Base-by-base conservation (phyloP, 1,140 invertebrate genomes). In the Micrasema longulum region DNA sequence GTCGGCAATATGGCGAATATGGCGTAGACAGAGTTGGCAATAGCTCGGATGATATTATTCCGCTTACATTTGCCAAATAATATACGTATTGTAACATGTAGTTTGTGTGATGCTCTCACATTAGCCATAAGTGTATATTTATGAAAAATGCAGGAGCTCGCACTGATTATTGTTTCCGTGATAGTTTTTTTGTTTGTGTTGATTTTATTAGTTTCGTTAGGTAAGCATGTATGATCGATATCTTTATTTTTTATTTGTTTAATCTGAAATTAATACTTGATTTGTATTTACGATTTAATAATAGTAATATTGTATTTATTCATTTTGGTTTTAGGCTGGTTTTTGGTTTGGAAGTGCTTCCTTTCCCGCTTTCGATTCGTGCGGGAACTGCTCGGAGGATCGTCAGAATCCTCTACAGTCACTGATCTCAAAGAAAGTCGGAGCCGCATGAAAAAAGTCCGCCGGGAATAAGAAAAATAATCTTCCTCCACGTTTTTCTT, bases 301-400 rank as follows among this genome's bases (percentile, higher is more conserved):
- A n/a, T n/a, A n/a, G n/a, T 14, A 6, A 2, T 48, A 18, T 48
- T 48, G 0, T 48, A 48, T 1, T 48, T 9, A 48, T 48, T 48
- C 11, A 31, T 26, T 12, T 31, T 62, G 23, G 41, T 79, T 79
- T 9, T 83, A 96, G 95, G 94, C 78, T 96, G 95, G 95, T 96
- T 91, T 80, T 87, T 95, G 68, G 92, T 96, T 62, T 97, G 94
- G 94, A 95, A 93, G 81, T 89, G 93, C 48, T 95, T 96, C 81
- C 84, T 96, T 31, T 94, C 93, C 10, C 88, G 92, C 76, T 96
- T 97, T 81, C 89, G 91, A 67, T 92, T 96, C 81, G 92, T 96
- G 0, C 87, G 92, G 47, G 94, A 96, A 81, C 83, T 96, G n/a
- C 79, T 95, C 48, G 92, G 91, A 78, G 90, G 90, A 75, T 89